Evolutionary conservation across 2,113 vertebrate species (phyloP), one percentile per base, ranked within the genome.

Genomic region (Scomber japonicus): DNA sequence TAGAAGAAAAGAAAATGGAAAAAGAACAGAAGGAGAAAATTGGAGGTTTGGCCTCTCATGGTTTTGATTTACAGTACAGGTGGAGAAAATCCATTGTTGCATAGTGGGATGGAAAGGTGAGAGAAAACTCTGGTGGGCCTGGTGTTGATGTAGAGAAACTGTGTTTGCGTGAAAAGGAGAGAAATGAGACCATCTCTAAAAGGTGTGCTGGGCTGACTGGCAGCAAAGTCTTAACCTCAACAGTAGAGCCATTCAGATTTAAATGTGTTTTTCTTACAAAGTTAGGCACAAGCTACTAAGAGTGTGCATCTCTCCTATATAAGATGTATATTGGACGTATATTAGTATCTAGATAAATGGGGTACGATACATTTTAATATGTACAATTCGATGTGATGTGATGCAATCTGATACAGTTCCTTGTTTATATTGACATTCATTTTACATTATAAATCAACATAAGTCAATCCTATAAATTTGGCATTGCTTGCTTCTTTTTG

Each of bases 61-160:
- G 62, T 60, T 79, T 77, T 68, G 55, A 63, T 72, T 65, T 64
- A 60, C 53, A 30, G 27, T 40, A 40, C 35, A 40, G 35, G 27
- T 49, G 40, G 14, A 53, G 54, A 67, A 54, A 54, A 54, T 73
- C 48, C 14, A 60, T 45, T 69, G 13, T 60, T 40, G n/a, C 57
- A 21, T 11, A 45, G 15, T 49, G 46, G 2, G 14, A 4, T 55
- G 70, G 21, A 50, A 54, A 56, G 46, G 61, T 40, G 48, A 72
- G 17, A 67, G n/a, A 62, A 59, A 56, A 9, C 12, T 6, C 63
- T 31, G 40, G 75, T 24, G 50, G 75, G 60, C 56, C 24, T n/a
- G 8, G 54, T 77, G 55, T 46, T 56, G 54, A 67, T 48, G 27
- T 16, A 81, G 19, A 71, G 51, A 70, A 69, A 65, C 5, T 71